Evolutionary conservation across 2,888 invertebrate species (phyloP).

Genomic region (Thereva unica): DNA sequence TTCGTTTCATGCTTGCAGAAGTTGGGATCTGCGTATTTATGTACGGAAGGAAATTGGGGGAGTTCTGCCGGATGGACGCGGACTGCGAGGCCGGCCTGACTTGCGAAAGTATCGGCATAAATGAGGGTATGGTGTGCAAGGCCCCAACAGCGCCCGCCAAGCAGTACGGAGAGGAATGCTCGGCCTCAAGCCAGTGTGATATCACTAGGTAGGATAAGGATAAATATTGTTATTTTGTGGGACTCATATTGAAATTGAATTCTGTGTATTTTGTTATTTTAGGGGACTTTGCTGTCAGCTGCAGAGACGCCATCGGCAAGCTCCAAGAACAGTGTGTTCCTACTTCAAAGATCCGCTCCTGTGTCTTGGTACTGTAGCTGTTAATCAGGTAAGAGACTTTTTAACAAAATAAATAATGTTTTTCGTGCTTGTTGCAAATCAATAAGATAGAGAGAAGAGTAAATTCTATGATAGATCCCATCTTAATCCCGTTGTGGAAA

Average conservation of each 20-base stretch:
- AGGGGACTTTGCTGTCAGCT: conserved; percentile 86
- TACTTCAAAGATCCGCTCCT: conserved; percentile 88
- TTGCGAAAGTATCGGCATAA: conserved; percentile 64
- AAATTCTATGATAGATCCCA: no score
- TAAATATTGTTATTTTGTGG: not conserved
- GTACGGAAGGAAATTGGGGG: conserved; percentile 78
- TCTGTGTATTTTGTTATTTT: conserved; percentile 1
- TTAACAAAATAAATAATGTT: no score
- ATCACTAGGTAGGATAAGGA: conserved; percentile 60
- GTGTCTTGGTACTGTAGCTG: conserved; percentile 84
- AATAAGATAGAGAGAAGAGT: no score
- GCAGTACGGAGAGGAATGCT: conserved; percentile 83
- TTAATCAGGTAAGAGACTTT: conserved; percentile 58
- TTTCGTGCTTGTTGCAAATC: no score
- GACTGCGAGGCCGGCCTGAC: conserved; percentile 84
- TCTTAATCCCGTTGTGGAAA: no score
- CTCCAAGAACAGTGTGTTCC: conserved; percentile 86
- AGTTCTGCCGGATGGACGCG: conserved; percentile 78
- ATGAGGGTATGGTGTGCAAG: conserved; percentile 73
- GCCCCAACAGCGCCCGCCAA: conserved; percentile 76
- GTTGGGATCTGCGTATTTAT: conserved; percentile 69
- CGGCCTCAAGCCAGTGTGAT: conserved; percentile 82
- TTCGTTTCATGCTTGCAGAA: conserved; percentile 53
- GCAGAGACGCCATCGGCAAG: conserved; percentile 82
- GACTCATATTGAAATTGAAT: conserved; percentile 12